A percentile compares a stretch with the other conserved stretches of the same genome.
Evolutionary conservation across 2,797 vertebrate species (phyloP).

Genomic region (Adrianichthys oophorus): DNA sequence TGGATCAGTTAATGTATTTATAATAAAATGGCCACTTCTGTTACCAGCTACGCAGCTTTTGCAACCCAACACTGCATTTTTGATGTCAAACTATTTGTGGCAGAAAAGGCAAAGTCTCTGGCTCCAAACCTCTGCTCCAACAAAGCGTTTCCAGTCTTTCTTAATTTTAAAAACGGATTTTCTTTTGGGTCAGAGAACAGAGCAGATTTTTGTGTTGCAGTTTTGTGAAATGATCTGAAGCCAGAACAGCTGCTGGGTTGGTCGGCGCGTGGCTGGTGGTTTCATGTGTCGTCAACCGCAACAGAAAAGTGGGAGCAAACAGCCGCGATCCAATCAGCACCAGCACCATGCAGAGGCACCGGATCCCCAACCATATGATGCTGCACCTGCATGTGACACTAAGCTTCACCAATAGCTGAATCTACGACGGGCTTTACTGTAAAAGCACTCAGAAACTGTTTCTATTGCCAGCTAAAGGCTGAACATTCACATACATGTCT

Average conservation of each 20-base stretch:
- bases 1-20: conserved; percentile 50
- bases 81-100: conserved; percentile 48
- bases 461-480: background rate
- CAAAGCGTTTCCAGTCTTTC: too few species aligned
- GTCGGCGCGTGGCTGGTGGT: conserved; percentile 95
- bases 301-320: conserved; percentile 99
- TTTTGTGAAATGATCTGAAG: background rate
- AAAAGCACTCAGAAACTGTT: too few species aligned
- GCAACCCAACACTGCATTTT: conserved; percentile 82
- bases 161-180: background rate
- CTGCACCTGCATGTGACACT: conserved; percentile 15
- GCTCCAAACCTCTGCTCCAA: too few species aligned
- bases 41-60: conserved; percentile 92
- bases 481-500: background rate
- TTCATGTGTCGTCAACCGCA: conserved; percentile 99
- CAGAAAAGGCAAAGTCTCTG: too few species aligned
- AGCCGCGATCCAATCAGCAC: conserved; percentile 98
- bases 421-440: background rate
- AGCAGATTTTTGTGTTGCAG: background rate
- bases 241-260: conserved; percentile 72
- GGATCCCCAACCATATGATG: conserved; percentile 61
- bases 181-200: conserved; percentile 1
- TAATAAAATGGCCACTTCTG: conserved; percentile 97
- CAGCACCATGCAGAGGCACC: conserved; percentile 91
- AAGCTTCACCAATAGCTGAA: conserved; percentile 7